Evolutionary conservation across 35 echinoderm and acorn worm genomes (phyloP).

Genomic region (Heliocidaris erythrogramma): DNA sequence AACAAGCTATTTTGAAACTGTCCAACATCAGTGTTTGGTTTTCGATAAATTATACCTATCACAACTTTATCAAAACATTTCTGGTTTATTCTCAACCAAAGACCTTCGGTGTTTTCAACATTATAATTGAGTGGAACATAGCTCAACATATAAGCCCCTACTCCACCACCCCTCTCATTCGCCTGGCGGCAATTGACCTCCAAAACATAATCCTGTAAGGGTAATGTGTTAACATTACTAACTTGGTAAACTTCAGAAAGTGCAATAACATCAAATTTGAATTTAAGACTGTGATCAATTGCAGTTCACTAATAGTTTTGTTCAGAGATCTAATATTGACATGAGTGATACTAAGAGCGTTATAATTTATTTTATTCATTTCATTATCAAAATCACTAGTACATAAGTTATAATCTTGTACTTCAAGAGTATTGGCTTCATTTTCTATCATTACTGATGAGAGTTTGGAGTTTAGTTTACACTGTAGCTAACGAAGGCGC

Average conservation of each 20-base stretch:
- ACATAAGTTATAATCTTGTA: slow-evolving; percentile 12
- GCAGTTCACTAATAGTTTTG: slow-evolving; percentile 30
- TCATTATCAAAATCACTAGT: slow-evolving; percentile 37
- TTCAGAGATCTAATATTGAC: slow-evolving; percentile 40
- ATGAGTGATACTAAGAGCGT: slow-evolving; percentile 38
- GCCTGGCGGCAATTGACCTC: slow-evolving; percentile 15
- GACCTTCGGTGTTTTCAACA: slow-evolving; percentile 24
- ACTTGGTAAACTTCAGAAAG: slow-evolving; percentile 20
- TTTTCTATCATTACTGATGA: slow-evolving; percentile 45
- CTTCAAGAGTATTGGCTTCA: slow-evolving; percentile 29
- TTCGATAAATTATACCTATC: background rate
- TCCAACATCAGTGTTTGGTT: slow-evolving; percentile 26
- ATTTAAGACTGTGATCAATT: slow-evolving; percentile 34
- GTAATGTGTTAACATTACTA: slow-evolving; percentile 37
- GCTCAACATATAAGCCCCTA: background rate
- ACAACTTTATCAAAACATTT: slow-evolving; percentile 39
- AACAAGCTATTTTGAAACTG: slow-evolving; percentile 26
- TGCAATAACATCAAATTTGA: slow-evolving; percentile 14
- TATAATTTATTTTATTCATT: slow-evolving; percentile 26
- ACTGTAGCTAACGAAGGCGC: background rate
- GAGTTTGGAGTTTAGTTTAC: slow-evolving; percentile 23
- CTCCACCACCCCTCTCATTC: background rate
- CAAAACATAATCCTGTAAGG: slow-evolving; percentile 41
- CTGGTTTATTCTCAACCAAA: slow-evolving; percentile 35
- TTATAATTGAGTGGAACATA: slow-evolving; percentile 35